Base-by-base conservation (phyloP, 1,140 invertebrate genomes). In the Mactra quadrangularis region DNA sequence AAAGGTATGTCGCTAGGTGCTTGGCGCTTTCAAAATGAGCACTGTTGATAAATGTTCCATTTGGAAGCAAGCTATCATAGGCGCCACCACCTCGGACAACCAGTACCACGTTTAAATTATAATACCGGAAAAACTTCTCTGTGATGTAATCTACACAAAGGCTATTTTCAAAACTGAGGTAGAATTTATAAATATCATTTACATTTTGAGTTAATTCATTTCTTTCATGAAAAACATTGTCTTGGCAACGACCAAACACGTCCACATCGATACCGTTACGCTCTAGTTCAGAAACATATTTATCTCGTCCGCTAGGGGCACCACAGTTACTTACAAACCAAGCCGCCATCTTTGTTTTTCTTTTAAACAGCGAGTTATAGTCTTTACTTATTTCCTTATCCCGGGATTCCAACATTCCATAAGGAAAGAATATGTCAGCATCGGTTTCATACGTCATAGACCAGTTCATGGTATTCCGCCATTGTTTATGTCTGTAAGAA, bases 291-390 rank as follows among this genome's bases (percentile, higher is more conserved):
- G 11, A 3, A 15, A 71, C 68, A 60, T 35, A 81, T 7, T 60
- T 33, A 57, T 81, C 66, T 31, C 77, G 25, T 41, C 11, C 2
- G 22, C 77, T 81, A 13, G 17, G 7, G 0, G 77, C 66, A 17
- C 38, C 25, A 57, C 77, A 81, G 45, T 81, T 38, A 47, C 77
- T 81, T 29, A 81, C 77, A 57, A 70, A 25, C 77, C 77, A 81
- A 19, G 68, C 77, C 13, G 64, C 77, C 13, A 60, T 22, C 41
- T 72, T 81, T 2, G 22, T 70, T 50, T 81, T 81, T 15, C 25
- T 19, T 2, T 25, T 22, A 38, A 59, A 81, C 4, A 81, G 41
- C 9, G 27, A 0, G 22, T n/a, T 15, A 62, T 76, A 76, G 17
- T 50, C 41, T 2, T 17, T 29, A 15, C 50, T 25, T 3, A 11